phyloP scores from a whole-genome alignment of 2,113 vertebrate species.

The Talpa occidentalis region DNA sequence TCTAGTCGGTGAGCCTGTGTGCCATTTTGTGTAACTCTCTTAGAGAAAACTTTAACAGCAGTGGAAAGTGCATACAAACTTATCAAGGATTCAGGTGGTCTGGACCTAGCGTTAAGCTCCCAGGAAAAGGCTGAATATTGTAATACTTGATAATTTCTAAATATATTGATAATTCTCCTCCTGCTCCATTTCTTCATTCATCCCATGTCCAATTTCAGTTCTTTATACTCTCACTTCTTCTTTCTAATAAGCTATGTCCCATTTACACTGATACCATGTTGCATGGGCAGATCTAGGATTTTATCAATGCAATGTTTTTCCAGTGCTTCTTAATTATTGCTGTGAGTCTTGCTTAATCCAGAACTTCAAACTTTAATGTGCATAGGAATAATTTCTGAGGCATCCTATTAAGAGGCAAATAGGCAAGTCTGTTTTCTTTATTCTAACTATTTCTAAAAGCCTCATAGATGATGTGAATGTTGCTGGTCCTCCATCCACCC shows the following conservation, averaged over 20 bases:
- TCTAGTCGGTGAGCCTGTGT: not conserved
- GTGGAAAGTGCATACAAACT: not conserved
- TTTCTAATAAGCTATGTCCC: too few species aligned
- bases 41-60: not conserved
- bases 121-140: not conserved
- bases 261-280: too few species aligned
- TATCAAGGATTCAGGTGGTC: not conserved
- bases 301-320: too few species aligned
- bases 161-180: not conserved
- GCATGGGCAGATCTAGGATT: too few species aligned
- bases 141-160: not conserved
- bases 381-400: not conserved
- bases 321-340: too few species aligned
- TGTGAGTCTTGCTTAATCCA: not conserved
- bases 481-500: not conserved
- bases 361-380: not conserved
- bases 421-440: too few species aligned
- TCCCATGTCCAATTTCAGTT: too few species aligned
- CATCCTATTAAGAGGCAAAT: not conserved
- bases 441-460: not conserved
- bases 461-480: rapidly evolving
- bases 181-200: too few species aligned
- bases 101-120: not conserved
- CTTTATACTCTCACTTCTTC: too few species aligned
- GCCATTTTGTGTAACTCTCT: not conserved